A percentile compares a stretch with the other conserved stretches of the same genome.
phyloP scores from a whole-genome alignment of 2,888 invertebrate genomes.

The Teleiodes luculella region DNA sequence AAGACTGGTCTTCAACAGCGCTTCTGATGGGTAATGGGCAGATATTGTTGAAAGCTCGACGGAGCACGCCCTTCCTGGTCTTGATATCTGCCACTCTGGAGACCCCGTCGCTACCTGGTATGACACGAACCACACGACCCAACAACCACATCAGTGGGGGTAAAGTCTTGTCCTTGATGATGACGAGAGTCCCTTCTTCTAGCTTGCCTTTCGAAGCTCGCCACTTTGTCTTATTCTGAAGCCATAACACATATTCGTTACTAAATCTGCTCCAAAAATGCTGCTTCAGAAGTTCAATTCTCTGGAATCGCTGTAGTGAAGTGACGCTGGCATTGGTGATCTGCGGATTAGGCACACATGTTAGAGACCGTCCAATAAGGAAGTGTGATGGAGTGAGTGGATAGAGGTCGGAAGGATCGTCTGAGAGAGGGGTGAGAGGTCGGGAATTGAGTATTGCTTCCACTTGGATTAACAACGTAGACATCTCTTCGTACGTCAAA shows the following conservation, averaged over 20 bases:
- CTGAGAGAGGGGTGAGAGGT: not conserved
- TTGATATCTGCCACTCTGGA: constrained; percentile 1
- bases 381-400: not conserved
- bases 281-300: not conserved
- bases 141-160: not conserved
- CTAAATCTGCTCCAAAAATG: not conserved
- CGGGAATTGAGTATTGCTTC: no score
- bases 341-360: constrained; percentile 3
- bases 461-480: no score
- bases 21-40: not conserved
- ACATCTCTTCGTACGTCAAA: constrained; percentile 20
- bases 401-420: not conserved
- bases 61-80: not conserved
- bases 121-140: not conserved
- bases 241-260: no score
- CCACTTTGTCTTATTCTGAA: no score
- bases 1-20: not conserved
- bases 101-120: no score
- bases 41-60: not conserved
- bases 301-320: not conserved
- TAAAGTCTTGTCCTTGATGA: not conserved
- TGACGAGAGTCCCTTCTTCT: not conserved
- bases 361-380: not conserved
- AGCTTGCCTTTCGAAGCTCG: not conserved
- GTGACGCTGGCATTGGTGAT: not conserved